Conservation (phyloP, 2,797 vertebrate species). For the Nyctibius grandis region DNA sequence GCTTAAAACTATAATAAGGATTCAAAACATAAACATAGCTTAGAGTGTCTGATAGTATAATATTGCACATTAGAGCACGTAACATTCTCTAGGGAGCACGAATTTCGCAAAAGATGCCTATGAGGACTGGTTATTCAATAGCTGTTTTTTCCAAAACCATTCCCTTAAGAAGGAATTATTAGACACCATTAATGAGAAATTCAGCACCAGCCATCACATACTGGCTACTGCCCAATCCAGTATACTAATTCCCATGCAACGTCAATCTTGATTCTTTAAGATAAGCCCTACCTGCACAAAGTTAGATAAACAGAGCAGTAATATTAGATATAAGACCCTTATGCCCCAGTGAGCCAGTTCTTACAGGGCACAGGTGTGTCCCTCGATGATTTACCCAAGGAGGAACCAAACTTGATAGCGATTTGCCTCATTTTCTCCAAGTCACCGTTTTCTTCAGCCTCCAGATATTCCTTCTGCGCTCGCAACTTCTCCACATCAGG, state of each 20-base stretch:
- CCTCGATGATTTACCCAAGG: constrained; percentile 82
- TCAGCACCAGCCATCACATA: not conserved
- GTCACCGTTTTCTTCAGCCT: constrained; percentile 94
- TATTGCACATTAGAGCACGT: fast-evolving
- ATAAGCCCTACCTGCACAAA: fast-evolving
- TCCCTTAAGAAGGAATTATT: not conserved
- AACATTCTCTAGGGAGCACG: not conserved
- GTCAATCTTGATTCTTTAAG: not conserved
- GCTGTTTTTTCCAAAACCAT: not conserved
- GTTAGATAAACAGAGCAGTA: not conserved
- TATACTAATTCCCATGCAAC: fast-evolving
- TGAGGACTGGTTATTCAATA: not conserved
- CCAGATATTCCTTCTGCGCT: constrained; percentile 93
- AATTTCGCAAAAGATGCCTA: not conserved
- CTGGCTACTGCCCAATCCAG: not conserved
- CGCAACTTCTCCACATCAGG: constrained; percentile 94
- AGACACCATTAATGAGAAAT: not conserved
- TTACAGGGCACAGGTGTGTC: constrained; percentile 88
- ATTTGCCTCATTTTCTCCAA: constrained; percentile 94
- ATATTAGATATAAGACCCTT: not conserved
- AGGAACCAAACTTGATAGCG: constrained; percentile 90
- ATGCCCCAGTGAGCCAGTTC: not conserved
- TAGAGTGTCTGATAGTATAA: not conserved
- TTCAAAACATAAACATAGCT: fast-evolving
- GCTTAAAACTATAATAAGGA: not conserved